Percentiles rank a stretch among this genome's conserved stretches.
These are phyloP conservation scores for Morbakka virulenta DNA, from an alignment of 30 jellyfish, hydroid and myxozoan species.

Conservation along the genomic window DNA sequence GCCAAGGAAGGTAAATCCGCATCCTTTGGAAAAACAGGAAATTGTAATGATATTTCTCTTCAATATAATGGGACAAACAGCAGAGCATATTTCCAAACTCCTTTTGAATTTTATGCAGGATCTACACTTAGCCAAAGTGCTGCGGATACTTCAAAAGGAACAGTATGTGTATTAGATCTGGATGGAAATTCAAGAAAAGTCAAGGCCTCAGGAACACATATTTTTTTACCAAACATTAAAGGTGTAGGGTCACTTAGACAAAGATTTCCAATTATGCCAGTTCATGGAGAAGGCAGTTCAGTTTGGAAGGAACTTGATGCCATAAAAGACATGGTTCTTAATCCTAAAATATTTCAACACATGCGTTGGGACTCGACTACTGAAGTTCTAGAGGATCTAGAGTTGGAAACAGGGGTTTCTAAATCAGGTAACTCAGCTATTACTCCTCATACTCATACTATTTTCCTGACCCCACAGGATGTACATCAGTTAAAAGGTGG, in stretches of 20 bases:
- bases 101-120: constrained; percentile 65
- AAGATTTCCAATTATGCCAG: constrained; percentile 89
- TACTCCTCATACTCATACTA: constrained; percentile 62
- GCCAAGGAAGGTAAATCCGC: constrained; percentile 43
- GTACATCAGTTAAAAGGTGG: constrained; percentile 71
- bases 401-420: constrained; percentile 44
- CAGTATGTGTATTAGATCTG: constrained; percentile 70
- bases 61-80: constrained; percentile 83
- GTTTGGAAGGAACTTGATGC: constrained; percentile 96
- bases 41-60: constrained; percentile 13
- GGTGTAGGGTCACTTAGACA: constrained; percentile 86
- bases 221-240: constrained; percentile 68
- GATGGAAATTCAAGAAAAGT: constrained; percentile 13
- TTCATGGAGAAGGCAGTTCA: constrained; percentile 93
- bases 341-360: constrained; percentile 37
- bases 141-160: constrained; percentile 80
- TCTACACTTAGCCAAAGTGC: constrained; percentile 34
- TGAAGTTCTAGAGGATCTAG: constrained; percentile 23
- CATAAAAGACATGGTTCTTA: constrained; percentile 62
- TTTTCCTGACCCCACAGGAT: constrained; percentile 53
- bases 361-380: constrained; percentile 51
- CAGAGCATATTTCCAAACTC: constrained; percentile 70
- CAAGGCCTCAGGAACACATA: constrained; percentile 79
- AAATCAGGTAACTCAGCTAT: not conserved
- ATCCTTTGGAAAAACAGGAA: constrained; percentile 56